phyloP scores from a whole-genome alignment of 2,888 invertebrate genomes.

The Eupithecia dodoneata region DNA sequence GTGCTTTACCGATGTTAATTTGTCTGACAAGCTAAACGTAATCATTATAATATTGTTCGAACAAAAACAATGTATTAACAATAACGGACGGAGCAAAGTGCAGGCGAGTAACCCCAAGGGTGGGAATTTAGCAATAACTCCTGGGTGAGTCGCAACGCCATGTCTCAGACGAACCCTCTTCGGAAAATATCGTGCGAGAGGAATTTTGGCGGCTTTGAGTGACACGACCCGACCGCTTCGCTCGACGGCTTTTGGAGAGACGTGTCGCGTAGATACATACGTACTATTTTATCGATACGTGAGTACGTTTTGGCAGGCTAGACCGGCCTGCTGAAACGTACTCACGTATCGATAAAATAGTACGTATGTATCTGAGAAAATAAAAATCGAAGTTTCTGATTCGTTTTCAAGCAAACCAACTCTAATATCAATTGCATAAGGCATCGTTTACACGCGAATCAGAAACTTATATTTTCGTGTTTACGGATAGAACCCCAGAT shows the following conservation, averaged over 20 bases:
- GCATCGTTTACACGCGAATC: no score
- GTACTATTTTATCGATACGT: conserved; percentile 21
- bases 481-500: no score
- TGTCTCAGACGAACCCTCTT: conserved; percentile 58
- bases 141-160: conserved; percentile 51
- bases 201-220: conserved; percentile 64
- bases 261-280: conserved; percentile 21
- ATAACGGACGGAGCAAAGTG: conserved; percentile 50
- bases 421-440: no score
- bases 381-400: no score
- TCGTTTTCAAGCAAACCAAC: no score
- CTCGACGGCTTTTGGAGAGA: conserved; percentile 54
- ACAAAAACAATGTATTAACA: conserved; percentile 36
- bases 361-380: no score
- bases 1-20: conserved; percentile 50
- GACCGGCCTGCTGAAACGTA: no score
- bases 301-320: not conserved
- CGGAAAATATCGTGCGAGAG: conserved; percentile 62
- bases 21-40: conserved; percentile 39
- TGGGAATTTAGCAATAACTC: conserved; percentile 56
- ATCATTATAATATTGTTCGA: conserved; percentile 12
- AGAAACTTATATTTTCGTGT: no score
- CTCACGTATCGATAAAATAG: no score
- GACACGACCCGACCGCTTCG: conserved; percentile 57
- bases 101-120: conserved; percentile 56